Conservation (phyloP, 30 jellyfish, hydroid and myxozoan species). For the Nemopilema nomurai region DNA sequence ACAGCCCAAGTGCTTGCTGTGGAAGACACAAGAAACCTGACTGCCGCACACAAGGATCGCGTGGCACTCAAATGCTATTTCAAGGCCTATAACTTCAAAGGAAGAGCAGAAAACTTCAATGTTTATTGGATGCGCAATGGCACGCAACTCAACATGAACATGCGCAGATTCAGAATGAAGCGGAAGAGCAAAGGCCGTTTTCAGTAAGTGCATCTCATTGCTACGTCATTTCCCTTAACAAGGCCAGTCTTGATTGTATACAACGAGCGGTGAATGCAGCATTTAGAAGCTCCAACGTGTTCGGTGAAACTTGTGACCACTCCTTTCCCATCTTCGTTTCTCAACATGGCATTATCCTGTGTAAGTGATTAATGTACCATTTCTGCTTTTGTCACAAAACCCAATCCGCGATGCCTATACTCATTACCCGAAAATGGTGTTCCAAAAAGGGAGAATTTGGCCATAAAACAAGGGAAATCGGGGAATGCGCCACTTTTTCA, state of each 20-base stretch:
- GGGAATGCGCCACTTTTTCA: too few species aligned
- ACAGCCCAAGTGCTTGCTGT: constrained; percentile 45
- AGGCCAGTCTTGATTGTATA: not conserved
- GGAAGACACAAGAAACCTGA: constrained; percentile 20
- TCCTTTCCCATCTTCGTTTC: too few species aligned
- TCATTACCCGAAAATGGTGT: too few species aligned
- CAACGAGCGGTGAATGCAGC: too few species aligned
- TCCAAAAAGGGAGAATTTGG: too few species aligned
- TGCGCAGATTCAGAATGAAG: constrained; percentile 36
- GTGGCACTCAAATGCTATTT: constrained; percentile 65
- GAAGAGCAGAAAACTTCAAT: constrained; percentile 12
- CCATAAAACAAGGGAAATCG: too few species aligned
- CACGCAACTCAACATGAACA: not conserved
- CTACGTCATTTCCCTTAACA: not conserved
- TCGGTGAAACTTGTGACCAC: too few species aligned
- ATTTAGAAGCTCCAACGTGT: too few species aligned
- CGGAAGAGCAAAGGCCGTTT: constrained; percentile 35
- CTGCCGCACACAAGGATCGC: constrained; percentile 18
- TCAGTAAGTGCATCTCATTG: constrained; percentile 13
- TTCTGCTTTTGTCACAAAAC: too few species aligned
- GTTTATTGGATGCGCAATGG: constrained; percentile 26
- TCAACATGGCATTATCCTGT: too few species aligned
- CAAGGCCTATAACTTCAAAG: constrained; percentile 13
- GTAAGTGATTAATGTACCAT: too few species aligned
- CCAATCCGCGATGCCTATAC: too few species aligned